Base-by-base conservation (phyloP, 2,797 vertebrate genomes). In the Fratercula arctica region DNA sequence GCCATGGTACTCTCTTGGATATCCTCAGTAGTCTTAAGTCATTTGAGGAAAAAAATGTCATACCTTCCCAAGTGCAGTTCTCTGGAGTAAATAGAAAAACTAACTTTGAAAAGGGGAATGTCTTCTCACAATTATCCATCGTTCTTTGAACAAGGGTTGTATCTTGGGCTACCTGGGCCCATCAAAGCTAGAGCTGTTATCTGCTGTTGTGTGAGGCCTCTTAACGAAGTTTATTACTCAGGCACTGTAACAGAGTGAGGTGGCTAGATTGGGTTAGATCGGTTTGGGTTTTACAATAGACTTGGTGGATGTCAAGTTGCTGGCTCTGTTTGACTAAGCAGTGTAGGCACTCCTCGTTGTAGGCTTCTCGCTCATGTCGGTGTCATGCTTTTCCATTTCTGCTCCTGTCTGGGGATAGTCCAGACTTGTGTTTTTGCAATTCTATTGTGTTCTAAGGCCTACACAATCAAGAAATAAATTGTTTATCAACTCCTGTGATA, bases 351-450 rank as follows among this genome's bases (percentile, higher is more conserved):
- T 43, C 13, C 37, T 63, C 2, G 1, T 16, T 13, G 6, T 8
- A 9, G 1, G 0, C 31, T 59, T 59, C 46, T 67, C 14, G 2
- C 7, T 41, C 1, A 1, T 0, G 0, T 16, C 2, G 11, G 4
- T 70, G 7, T 63, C 28, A 1, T 12, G 3, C 21, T 5, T 39
- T 33, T 57, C 45, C 35, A 11, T 39, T 95, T 56, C 45, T 89
- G 1, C 39, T 74, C 46, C 57, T 28, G 9, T 24, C 35, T 57
- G 61, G 41, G 28, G 11, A 25, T 53, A 59, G 43, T 53, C 43
- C 28, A 12, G 53, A 45, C 56, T 87, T 10, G 0, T 23, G 4
- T 51, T 83, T 37, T 69, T 61, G 39, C 61, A 75, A 5, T 50
- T 80, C 46, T 54, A 0, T 39, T 87, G 37, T 2, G 0, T 85